phyloP scores from a whole-genome alignment of 2,888 invertebrate genomes.

The Troilus luridus region DNA sequence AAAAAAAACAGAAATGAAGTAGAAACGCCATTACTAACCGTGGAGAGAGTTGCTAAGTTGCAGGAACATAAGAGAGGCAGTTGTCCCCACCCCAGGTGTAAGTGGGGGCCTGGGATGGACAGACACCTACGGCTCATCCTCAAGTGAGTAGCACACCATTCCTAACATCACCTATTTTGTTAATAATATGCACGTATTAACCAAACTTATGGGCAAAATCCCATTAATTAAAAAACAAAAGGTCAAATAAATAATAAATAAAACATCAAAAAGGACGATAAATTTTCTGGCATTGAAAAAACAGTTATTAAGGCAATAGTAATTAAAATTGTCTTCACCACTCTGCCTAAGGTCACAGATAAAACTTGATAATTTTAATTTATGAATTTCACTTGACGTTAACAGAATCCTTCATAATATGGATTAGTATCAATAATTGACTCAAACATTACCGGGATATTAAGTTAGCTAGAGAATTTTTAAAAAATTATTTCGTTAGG shows the following conservation, averaged over 20 bases:
- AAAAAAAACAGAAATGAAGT: slow-evolving; percentile 1
- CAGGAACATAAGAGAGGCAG: slow-evolving; percentile 44
- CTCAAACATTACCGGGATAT: no score
- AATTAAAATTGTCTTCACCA: no score
- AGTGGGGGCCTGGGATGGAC: slow-evolving; percentile 44
- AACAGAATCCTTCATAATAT: no score
- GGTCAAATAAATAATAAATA: background rate
- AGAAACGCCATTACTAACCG: slow-evolving; percentile 25
- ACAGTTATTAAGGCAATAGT: no score
- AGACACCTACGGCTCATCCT: slow-evolving; percentile 45
- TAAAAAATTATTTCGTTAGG: no score
- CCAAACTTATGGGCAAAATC: background rate
- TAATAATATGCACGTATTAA: background rate
- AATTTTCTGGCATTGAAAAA: no score
- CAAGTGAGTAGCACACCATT: slow-evolving; percentile 10
- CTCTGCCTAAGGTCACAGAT: no score
- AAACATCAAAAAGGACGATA: no score
- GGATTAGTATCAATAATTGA: no score
- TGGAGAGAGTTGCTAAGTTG: slow-evolving; percentile 29
- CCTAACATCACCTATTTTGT: background rate
- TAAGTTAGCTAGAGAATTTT: no score
- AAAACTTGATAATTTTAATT: no score
- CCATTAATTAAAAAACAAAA: background rate
- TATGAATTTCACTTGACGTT: no score
- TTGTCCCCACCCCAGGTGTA: slow-evolving; percentile 23